phyloP scores from a whole-genome alignment of 1,140 invertebrate genomes.

The Drosophila watanabei region DNA sequence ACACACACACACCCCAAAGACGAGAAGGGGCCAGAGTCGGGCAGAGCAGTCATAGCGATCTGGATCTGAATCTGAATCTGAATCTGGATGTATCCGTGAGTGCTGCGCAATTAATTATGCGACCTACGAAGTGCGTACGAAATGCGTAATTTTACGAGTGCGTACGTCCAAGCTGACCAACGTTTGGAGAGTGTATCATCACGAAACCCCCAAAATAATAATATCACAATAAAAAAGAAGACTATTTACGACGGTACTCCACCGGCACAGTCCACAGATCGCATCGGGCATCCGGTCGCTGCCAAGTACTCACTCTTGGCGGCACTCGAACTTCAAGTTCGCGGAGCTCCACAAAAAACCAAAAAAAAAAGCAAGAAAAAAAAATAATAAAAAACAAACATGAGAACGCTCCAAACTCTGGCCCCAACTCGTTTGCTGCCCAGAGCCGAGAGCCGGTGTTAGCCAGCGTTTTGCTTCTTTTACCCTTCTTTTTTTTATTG shows the following conservation, averaged over 20 bases:
- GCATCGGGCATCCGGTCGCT: conserved; percentile 19
- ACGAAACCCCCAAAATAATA: background rate
- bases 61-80: background rate
- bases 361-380: background rate
- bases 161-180: conserved; percentile 7
- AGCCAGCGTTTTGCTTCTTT: conserved; percentile 11
- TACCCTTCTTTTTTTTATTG: background rate
- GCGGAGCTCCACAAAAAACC: background rate
- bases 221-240: background rate
- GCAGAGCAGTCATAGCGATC: background rate
- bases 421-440: conserved; percentile 10
- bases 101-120: conserved; percentile 48
- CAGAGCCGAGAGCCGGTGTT: conserved; percentile 7
- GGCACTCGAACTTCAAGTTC: conserved; percentile 16
- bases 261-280: background rate
- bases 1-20: background rate
- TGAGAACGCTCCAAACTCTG: conserved; percentile 19
- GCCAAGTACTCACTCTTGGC: conserved; percentile 6
- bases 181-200: conserved; percentile 13
- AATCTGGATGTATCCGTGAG: conserved; percentile 12
- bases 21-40: background rate
- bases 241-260: conserved; percentile 7
- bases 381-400: background rate
- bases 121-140: conserved; percentile 34
- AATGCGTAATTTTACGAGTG: conserved; percentile 24